Percentiles rank a stretch among this genome's conserved stretches.
Evolutionary conservation across 2,113 vertebrate species (phyloP).

Genomic region (Phaetusa simplex): DNA sequence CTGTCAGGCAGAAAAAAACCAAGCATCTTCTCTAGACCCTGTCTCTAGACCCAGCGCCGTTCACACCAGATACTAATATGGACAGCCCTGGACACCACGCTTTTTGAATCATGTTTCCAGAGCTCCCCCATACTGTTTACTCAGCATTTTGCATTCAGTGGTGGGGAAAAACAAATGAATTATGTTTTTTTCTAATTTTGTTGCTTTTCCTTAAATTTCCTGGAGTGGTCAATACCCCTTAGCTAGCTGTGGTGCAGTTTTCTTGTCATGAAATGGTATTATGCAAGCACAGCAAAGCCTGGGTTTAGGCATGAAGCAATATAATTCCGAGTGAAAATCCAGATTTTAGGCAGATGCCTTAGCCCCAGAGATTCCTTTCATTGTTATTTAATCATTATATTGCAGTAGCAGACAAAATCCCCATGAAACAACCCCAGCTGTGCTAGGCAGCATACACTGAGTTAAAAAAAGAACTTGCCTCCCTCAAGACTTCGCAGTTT

Average conservation of each 20-base stretch:
- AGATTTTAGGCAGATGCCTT: constrained; percentile 1
- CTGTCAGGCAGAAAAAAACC: not conserved
- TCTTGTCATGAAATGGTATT: not conserved
- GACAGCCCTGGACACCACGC: not conserved
- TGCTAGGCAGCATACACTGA: not conserved
- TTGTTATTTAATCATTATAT: constrained; percentile 28
- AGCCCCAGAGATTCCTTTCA: not conserved
- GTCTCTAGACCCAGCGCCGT: not conserved
- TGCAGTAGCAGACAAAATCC: constrained; percentile 11
- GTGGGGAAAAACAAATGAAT: not conserved
- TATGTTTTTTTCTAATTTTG: not conserved
- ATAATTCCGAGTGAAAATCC: not conserved
- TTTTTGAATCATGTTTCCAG: not conserved
- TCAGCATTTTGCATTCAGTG: not conserved
- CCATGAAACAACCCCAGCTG: not conserved
- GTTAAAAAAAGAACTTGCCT: not conserved
- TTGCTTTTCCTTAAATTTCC: not conserved
- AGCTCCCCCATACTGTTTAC: not conserved
- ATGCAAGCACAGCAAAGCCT: not conserved
- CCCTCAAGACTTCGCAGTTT: not conserved
- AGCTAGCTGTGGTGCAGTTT: not conserved
- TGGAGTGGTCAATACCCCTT: not conserved
- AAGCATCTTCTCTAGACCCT: not conserved
- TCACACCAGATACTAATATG: not conserved
- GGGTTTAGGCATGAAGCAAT: not conserved